phyloP scores from a whole-genome alignment of 1,140 invertebrate genomes.

The Epicauta chinensis region DNA sequence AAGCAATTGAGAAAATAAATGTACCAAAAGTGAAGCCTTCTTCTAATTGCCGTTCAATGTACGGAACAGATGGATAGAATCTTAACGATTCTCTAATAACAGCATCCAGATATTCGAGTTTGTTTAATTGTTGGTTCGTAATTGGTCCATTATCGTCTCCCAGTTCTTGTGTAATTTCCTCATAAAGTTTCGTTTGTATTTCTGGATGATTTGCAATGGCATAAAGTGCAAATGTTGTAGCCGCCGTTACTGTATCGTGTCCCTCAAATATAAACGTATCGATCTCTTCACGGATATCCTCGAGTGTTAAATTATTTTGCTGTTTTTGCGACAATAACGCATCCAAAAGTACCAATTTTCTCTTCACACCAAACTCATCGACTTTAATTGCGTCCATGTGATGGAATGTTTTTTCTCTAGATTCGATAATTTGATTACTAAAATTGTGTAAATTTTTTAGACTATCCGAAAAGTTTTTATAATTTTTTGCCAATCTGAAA shows the following conservation, averaged over 20 bases:
- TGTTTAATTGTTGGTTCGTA: constrained; percentile 49
- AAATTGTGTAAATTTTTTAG: constrained; percentile 18
- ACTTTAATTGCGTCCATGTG: not conserved
- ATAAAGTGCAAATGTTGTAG: constrained; percentile 52
- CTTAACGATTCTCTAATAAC: constrained; percentile 57
- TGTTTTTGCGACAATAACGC: constrained; percentile 19
- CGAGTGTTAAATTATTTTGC: constrained; percentile 35
- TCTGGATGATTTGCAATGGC: constrained; percentile 54
- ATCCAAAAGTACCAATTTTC: constrained; percentile 20
- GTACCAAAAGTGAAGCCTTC: constrained; percentile 41
- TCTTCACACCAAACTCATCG: not conserved
- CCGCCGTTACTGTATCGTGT: constrained; percentile 67
- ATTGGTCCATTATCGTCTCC: constrained; percentile 21
- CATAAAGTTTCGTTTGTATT: constrained; percentile 54
- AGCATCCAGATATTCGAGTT: constrained; percentile 60
- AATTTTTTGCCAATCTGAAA: constrained; percentile 10
- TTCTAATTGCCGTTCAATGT: constrained; percentile 51
- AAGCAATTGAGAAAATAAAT: too few species aligned
- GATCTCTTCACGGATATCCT: constrained; percentile 73
- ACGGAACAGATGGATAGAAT: constrained; percentile 60
- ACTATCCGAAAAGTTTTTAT: constrained; percentile 4
- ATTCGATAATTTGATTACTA: constrained; percentile 9
- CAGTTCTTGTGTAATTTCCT: constrained; percentile 54
- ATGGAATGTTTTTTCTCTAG: constrained; percentile 3
- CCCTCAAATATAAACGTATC: constrained; percentile 75